Evolutionary conservation across 2,888 invertebrate species (phyloP).

Genomic region (Drosophila aldrichi): DNA sequence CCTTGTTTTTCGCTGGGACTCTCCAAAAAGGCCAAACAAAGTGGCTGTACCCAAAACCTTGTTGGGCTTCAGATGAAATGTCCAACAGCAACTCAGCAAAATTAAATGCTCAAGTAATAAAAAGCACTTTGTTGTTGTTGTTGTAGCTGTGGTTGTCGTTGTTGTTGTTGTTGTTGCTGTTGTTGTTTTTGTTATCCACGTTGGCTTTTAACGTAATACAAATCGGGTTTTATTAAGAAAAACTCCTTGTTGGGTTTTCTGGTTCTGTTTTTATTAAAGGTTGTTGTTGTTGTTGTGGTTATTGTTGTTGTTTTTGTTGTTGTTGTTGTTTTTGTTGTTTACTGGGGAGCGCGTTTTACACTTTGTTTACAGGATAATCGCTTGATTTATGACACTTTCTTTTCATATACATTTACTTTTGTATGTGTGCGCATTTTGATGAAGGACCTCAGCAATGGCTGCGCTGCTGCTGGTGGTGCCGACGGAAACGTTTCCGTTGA

Average conservation of each 20-base stretch:
- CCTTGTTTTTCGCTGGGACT: slow-evolving; percentile 30
- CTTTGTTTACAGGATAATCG: slow-evolving; percentile 80
- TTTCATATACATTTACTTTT: slow-evolving; percentile 48
- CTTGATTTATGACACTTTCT: slow-evolving; percentile 79
- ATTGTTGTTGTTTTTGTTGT: slow-evolving; percentile 14
- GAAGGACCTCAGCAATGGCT: slow-evolving; percentile 53
- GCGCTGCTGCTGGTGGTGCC: slow-evolving; percentile 38
- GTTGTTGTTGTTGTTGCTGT: slow-evolving; percentile 1
- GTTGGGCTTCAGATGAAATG: slow-evolving; percentile 25
- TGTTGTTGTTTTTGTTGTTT: slow-evolving; percentile 33
- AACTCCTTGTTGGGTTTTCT: slow-evolving; percentile 46
- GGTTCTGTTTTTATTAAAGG: slow-evolving; percentile 18
- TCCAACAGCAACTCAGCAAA: slow-evolving; percentile 48
- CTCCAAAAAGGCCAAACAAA: slow-evolving; percentile 10
- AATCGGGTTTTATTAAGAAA: slow-evolving; percentile 53
- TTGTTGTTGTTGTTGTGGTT: slow-evolving; percentile 22
- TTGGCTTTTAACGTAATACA: slow-evolving; percentile 49
- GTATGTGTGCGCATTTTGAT: slow-evolving; percentile 51
- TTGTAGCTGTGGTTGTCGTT: slow-evolving; percentile 26
- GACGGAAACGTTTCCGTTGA: slow-evolving; percentile 54
- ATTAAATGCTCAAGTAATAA: slow-evolving; percentile 70
- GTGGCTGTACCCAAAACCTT: slow-evolving; percentile 25
- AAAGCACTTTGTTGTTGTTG: slow-evolving; percentile 38
- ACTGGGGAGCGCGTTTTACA: slow-evolving; percentile 68
- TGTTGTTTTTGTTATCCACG: slow-evolving; percentile 31